Conservation (phyloP, 2,888 invertebrate genomes). For the Acrocera orbiculus region DNA sequence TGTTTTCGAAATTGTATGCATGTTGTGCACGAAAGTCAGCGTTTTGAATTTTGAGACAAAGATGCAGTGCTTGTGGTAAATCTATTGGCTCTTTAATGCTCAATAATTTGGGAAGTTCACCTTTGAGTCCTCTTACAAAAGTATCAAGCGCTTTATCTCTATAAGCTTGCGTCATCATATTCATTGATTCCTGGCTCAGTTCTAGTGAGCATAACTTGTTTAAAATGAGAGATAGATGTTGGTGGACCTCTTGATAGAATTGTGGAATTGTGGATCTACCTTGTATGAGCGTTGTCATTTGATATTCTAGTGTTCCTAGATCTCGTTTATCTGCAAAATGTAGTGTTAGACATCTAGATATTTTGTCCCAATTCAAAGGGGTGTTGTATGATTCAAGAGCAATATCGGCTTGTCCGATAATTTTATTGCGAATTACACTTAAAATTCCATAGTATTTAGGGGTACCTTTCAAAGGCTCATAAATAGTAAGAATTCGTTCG, state of each 20-base stretch:
- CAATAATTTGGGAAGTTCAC: slow-evolving; percentile 7
- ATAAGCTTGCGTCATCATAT: slow-evolving; percentile 9
- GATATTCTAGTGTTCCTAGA: slow-evolving; percentile 9
- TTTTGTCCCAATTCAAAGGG: slow-evolving; percentile 6
- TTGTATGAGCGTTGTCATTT: slow-evolving; percentile 10
- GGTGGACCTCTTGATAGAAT: slow-evolving; percentile 13
- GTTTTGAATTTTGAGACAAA: slow-evolving; percentile 1
- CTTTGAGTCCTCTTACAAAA: slow-evolving; percentile 12
- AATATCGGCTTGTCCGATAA: slow-evolving; percentile 2
- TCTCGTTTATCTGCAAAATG: slow-evolving; percentile 10
- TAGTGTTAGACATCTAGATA: slow-evolving; percentile 6
- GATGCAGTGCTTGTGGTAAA: background rate
- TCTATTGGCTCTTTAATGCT: slow-evolving; percentile 4
- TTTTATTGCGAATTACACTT: slow-evolving; percentile 4
- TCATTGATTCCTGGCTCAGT: slow-evolving; percentile 9
- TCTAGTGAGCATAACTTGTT: slow-evolving; percentile 14
- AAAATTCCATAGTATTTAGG: slow-evolving; percentile 9
- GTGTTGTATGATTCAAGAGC: slow-evolving; percentile 7
- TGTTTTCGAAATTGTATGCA: background rate
- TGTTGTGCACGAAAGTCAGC: slow-evolving; percentile 1
- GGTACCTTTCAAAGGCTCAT: slow-evolving; percentile 6
- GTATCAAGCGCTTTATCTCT: slow-evolving; percentile 14
- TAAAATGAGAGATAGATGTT: slow-evolving; percentile 13
- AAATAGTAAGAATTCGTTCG: slow-evolving; percentile 7
- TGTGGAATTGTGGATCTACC: slow-evolving; percentile 9